Evolutionary conservation across 2,888 invertebrate species (phyloP).

Genomic region (Ramazzottius varieornatus): DNA sequence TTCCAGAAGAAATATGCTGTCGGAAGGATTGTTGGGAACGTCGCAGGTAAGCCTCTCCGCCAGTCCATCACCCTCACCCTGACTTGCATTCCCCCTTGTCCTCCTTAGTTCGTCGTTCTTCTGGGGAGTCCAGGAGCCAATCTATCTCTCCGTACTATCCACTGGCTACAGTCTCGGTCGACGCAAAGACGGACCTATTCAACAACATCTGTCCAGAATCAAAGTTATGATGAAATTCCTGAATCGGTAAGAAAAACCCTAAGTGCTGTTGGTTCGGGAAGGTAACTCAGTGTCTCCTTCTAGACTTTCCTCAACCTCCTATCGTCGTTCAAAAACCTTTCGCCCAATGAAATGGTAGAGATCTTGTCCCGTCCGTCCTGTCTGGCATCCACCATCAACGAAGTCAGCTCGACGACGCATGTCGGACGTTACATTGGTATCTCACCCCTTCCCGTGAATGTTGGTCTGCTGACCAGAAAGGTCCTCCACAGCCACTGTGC

Average conservation of each 20-base stretch:
- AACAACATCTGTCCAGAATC: background rate
- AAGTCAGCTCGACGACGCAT: background rate
- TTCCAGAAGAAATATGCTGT: too few relatives aligned
- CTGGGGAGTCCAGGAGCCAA: background rate
- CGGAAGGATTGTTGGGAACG: too few relatives aligned
- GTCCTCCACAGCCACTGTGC: background rate
- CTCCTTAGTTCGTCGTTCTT: background rate
- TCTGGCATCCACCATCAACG: background rate
- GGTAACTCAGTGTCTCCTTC: background rate
- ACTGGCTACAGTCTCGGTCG: background rate
- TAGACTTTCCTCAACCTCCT: background rate
- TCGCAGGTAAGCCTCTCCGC: too few relatives aligned
- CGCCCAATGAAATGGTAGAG: background rate
- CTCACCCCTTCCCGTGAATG: background rate
- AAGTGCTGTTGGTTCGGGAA: background rate
- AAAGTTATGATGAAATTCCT: background rate
- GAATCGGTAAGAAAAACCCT: background rate
- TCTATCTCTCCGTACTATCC: background rate
- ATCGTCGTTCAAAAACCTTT: background rate
- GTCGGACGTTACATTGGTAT: background rate
- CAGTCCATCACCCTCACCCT: too few relatives aligned
- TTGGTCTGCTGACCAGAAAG: background rate
- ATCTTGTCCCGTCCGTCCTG: background rate
- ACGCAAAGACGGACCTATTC: background rate
- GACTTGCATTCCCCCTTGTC: too few relatives aligned